phyloP scores from a whole-genome alignment of 2,888 invertebrate genomes.

The Drosophila rellima region DNA sequence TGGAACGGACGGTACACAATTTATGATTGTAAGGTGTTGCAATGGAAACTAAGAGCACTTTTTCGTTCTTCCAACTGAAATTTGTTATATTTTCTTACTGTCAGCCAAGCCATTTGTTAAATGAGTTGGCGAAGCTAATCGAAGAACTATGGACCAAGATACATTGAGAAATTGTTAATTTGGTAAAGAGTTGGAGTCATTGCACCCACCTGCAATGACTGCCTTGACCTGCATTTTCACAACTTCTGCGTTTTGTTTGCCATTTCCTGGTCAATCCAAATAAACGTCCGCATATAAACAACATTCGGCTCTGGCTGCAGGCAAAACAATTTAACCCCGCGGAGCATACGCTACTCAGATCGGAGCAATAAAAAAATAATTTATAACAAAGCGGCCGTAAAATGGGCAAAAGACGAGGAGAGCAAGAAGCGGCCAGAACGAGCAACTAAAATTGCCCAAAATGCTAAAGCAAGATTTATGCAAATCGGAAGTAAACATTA shows the following conservation, averaged over 20 bases:
- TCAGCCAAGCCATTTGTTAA: slow-evolving; percentile 78
- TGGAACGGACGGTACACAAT: slow-evolving; percentile 47
- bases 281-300: slow-evolving; percentile 57
- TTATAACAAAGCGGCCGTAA: slow-evolving; percentile 67
- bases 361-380: slow-evolving; percentile 76
- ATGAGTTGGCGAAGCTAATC: slow-evolving; percentile 79
- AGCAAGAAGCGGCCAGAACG: slow-evolving; percentile 14
- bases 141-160: slow-evolving; percentile 67
- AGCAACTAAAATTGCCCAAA: slow-evolving; percentile 54
- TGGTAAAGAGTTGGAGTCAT: slow-evolving; percentile 16
- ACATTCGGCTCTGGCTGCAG: slow-evolving; percentile 25
- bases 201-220: slow-evolving; percentile 23
- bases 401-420: slow-evolving; percentile 13
- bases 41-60: slow-evolving; percentile 67
- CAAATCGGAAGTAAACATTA: slow-evolving; percentile 85
- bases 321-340: slow-evolving; percentile 52
- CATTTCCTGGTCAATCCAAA: slow-evolving; percentile 30
- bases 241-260: slow-evolving; percentile 30
- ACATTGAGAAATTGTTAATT: slow-evolving; percentile 28
- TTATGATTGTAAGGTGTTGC: slow-evolving; percentile 80
- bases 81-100: slow-evolving; percentile 78
- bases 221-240: slow-evolving; percentile 56
- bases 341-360: slow-evolving; percentile 45
- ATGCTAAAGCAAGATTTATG: slow-evolving; percentile 84
- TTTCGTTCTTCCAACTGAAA: slow-evolving; percentile 47